Evolutionary conservation across 2,797 vertebrate species (phyloP).

Genomic region (Mormyrus proboscirostris): DNA sequence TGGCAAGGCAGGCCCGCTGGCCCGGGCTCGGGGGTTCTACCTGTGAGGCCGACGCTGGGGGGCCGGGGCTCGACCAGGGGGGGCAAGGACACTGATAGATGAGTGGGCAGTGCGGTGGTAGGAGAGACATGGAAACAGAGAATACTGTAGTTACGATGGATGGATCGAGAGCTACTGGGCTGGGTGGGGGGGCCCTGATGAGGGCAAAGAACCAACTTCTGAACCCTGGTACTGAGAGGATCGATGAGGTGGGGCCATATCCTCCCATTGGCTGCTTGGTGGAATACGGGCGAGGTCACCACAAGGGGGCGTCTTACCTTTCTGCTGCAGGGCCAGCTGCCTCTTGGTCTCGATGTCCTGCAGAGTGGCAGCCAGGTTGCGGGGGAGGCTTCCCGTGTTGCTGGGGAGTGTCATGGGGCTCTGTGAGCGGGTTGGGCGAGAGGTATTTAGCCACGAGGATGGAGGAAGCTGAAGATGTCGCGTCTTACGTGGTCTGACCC

Average conservation of each 20-base stretch:
- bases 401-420: conserved; percentile 61
- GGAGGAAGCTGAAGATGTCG: neutral
- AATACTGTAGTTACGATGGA: neutral
- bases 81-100: conserved; percentile 45
- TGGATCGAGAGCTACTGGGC: neutral
- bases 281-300: neutral
- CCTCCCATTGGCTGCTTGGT: neutral
- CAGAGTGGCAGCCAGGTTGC: conserved; percentile 81
- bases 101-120: neutral
- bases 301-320: conserved; percentile 62
- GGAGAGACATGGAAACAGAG: conserved; percentile 10
- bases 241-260: neutral
- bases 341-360: conserved; percentile 93
- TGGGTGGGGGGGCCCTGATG: neutral
- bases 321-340: conserved; percentile 88
- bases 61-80: conserved; percentile 35
- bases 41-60: conserved; percentile 45
- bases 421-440: conserved; percentile 40
- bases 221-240: neutral
- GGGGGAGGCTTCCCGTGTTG: conserved; percentile 76
- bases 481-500: neutral
- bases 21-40: conserved; percentile 45
- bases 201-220: neutral
- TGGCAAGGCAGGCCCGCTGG: conserved; percentile 31
- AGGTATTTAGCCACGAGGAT: neutral